These are phyloP conservation scores for Actinopyga echinites DNA, from an alignment of 53 echinoderm and acorn worm species.

Conservation along the genomic window DNA sequence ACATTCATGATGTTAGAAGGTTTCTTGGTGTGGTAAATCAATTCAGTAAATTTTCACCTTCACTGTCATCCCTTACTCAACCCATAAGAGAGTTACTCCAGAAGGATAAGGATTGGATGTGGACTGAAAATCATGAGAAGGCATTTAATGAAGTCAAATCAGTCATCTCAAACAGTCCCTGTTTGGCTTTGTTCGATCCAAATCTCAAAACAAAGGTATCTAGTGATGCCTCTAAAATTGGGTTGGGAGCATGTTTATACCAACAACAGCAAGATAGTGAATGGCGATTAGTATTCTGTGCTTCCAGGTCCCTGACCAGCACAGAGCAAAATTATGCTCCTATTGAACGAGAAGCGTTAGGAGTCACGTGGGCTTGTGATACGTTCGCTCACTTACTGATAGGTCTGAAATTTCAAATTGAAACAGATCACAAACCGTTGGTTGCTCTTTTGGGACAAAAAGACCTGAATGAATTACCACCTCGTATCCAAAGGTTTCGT, in stretches of 20 bases:
- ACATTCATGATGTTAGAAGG: constrained; percentile 51
- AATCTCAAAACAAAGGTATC: constrained; percentile 36
- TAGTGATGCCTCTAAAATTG: constrained; percentile 33
- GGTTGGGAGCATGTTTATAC: constrained; percentile 42
- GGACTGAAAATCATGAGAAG: constrained; percentile 46
- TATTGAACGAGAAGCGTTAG: constrained; percentile 47
- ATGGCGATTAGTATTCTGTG: constrained; percentile 15
- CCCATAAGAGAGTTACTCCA: constrained; percentile 51
- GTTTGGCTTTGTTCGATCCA: constrained; percentile 42
- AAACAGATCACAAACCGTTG: constrained; percentile 28
- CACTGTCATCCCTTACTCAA: constrained; percentile 42
- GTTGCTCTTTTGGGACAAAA: constrained; percentile 38
- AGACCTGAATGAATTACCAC: constrained; percentile 51
- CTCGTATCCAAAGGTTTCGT: constrained; percentile 64
- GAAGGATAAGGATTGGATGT: constrained; percentile 45
- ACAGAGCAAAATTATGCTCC: constrained; percentile 58
- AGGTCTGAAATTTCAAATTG: constrained; percentile 9
- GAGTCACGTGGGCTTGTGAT: constrained; percentile 33
- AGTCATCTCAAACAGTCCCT: background rate
- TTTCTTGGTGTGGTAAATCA: constrained; percentile 67
- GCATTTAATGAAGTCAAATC: constrained; percentile 43
- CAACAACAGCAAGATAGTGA: constrained; percentile 40
- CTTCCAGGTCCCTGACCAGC: constrained; percentile 10
- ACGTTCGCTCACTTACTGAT: constrained; percentile 25
- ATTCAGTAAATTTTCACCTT: constrained; percentile 55